Evolutionary conservation across 1,140 invertebrate species (phyloP).

Genomic region (Hyphantria cunea): DNA sequence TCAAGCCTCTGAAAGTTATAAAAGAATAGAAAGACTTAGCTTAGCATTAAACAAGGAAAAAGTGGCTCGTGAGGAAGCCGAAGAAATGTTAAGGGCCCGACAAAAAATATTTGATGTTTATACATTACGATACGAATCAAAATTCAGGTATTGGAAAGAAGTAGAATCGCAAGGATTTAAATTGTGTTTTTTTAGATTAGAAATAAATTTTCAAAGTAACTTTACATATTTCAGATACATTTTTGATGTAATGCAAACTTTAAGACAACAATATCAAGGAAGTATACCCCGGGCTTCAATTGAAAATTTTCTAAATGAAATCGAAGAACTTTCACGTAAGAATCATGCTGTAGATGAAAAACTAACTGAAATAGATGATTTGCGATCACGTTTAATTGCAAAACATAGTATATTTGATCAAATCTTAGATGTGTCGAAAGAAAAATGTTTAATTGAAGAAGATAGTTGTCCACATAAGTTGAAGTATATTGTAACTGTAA

Average conservation of each 20-base stretch:
- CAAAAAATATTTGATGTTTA: constrained; percentile 71
- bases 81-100: constrained; percentile 61
- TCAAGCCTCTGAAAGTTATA: constrained; percentile 64
- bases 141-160: too few species aligned
- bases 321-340: constrained; percentile 58
- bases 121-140: constrained; percentile 55
- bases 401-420: constrained; percentile 69
- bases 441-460: constrained; percentile 53
- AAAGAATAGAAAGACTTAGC: constrained; percentile 64
- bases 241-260: constrained; percentile 57
- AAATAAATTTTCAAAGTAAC: too few species aligned
- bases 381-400: constrained; percentile 55
- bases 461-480: constrained; percentile 66
- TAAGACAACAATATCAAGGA: constrained; percentile 74
- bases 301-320: constrained; percentile 62
- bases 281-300: constrained; percentile 61
- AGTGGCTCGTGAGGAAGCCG: constrained; percentile 58
- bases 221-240: constrained; percentile 65
- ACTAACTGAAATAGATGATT: constrained; percentile 63
- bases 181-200: too few species aligned
- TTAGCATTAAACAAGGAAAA: constrained; percentile 64
- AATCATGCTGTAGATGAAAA: constrained; percentile 53
- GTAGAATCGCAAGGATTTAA: too few species aligned
- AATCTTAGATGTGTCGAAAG: constrained; percentile 55
- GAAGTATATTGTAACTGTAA: constrained; percentile 61